A percentile compares a stretch with the other conserved stretches of the same genome.
These are phyloP conservation scores for Seira sanloemensis DNA, from an alignment of 2,888 invertebrate species.

Conservation along the genomic window DNA sequence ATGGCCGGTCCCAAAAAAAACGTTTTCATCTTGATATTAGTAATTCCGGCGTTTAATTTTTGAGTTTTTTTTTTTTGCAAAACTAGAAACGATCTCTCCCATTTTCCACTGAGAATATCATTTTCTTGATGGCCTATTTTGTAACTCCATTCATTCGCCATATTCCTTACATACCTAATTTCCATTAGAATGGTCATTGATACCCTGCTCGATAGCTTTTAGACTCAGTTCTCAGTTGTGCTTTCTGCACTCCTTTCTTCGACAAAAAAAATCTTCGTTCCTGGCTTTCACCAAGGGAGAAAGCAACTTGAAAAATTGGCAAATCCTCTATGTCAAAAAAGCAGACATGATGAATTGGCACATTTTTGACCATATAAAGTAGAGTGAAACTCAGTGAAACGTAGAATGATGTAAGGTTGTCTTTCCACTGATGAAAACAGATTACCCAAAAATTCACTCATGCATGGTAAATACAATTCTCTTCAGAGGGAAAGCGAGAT, in stretches of 20 bases:
- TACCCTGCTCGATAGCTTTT: neutral
- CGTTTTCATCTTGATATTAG: neutral
- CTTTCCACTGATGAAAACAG: neutral
- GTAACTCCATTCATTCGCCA: neutral
- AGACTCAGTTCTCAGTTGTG: too few relatives aligned
- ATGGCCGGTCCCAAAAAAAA: too few relatives aligned
- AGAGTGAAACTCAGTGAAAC: neutral
- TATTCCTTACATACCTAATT: neutral
- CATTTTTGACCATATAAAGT: neutral
- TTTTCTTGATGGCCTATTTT: neutral
- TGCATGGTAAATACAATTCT: neutral
- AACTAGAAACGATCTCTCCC: too few relatives aligned
- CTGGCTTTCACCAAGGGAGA: neutral
- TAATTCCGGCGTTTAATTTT: constrained; percentile 33
- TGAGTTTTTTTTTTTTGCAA: neutral
- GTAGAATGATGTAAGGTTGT: neutral
- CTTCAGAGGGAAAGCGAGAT: neutral
- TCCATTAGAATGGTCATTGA: neutral
- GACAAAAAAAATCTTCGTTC: neutral
- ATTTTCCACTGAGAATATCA: neutral
- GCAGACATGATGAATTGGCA: neutral
- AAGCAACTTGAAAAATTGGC: neutral
- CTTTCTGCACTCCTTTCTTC: too few relatives aligned
- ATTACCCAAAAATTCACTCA: neutral
- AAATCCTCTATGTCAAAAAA: neutral